Evolutionary conservation across 2,888 invertebrate species (phyloP), one percentile per base, ranked within the genome.

Genomic region (Chymomyza amoena): DNA sequence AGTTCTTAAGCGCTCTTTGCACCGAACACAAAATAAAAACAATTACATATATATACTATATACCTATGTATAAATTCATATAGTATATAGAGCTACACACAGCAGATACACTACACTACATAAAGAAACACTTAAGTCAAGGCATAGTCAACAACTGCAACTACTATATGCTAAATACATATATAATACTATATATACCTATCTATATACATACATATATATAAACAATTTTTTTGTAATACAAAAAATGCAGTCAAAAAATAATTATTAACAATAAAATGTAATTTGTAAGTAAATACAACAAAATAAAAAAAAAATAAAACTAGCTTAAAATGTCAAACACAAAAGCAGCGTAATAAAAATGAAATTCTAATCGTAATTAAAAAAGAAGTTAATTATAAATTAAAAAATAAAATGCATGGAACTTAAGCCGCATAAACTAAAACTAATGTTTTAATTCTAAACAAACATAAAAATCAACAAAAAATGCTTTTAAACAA

Each of bases 141-240:
- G 69, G 74, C 57, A 20, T 28, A 57, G 57, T 54, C 16, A 74
- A 74, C 25, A 75, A 72, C 74, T 74, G 74, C 74, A 72, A 74
- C 73, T 74, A 72, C 25, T 71, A 73, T 73, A 66, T 66, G 73
- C 73, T 60, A 61, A 73, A 45, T 45, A 45, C 4, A 52, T n/a
- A 52, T 6, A 54, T 54, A n/a, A n/a, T 74, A 72, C 25, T 71
- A 73, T 73, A 66, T 66, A 45, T 45, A 45, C 4, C 16, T n/a
- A 52, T 6, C 18, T 54, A 45, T 57, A 20, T 52, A 61, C 9
- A 1, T 10, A 51, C 18, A 62, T 51, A 61, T 68, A 57, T 25
- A 50, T 59, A 67, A 51, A 50, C n/a, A 13, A 62, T 60, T 51
- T 63, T 61, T 76, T 70, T 16, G 66, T 66, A 18, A 36, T 51